These are phyloP conservation scores for Caenorhabditis sp. DNA, from an alignment of 2,888 invertebrate genomes.

Conservation along the genomic window DNA sequence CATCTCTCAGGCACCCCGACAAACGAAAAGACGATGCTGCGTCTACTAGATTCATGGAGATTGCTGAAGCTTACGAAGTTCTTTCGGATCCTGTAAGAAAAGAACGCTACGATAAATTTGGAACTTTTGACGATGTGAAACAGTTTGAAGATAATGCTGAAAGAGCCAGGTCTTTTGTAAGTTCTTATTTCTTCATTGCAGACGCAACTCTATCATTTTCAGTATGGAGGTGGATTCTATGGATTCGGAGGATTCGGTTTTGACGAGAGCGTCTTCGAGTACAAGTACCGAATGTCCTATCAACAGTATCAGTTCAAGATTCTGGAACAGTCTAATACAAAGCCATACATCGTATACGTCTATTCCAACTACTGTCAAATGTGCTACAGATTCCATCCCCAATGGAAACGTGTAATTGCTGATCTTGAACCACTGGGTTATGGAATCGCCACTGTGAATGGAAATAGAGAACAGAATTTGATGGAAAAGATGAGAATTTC, in stretches of 20 bases:
- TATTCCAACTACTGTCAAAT: conserved; percentile 85
- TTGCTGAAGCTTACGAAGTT: conserved; percentile 81
- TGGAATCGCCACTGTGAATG: conserved; percentile 85
- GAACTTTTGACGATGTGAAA: conserved; percentile 77
- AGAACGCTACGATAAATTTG: conserved; percentile 79
- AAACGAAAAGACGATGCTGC: conserved; percentile 78
- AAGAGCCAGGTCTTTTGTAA: conserved; percentile 72
- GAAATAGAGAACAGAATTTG: conserved; percentile 83
- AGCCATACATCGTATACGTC: conserved; percentile 84
- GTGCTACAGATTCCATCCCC: conserved; percentile 84
- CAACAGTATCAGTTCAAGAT: conserved; percentile 72
- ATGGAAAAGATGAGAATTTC: conserved; percentile 83
- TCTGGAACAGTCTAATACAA: conserved; percentile 82
- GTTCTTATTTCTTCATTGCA: conserved; percentile 15
- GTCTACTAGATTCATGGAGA: conserved; percentile 78
- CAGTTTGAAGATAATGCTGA: conserved; percentile 46
- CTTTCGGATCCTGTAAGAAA: conserved; percentile 73
- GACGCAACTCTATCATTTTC: conserved; percentile 12
- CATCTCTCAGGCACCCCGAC: conserved; percentile 83
- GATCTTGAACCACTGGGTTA: conserved; percentile 84
- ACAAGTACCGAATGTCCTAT: conserved; percentile 76
- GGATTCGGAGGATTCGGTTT: conserved; percentile 59
- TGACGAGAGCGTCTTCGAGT: conserved; percentile 69
- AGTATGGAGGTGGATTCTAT: conserved; percentile 74
- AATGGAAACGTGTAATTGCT: conserved; percentile 84